These are phyloP conservation scores for Paracentrotus lividus DNA, from an alignment of 53 echinoderm and acorn worm genomes.

Conservation along the genomic window DNA sequence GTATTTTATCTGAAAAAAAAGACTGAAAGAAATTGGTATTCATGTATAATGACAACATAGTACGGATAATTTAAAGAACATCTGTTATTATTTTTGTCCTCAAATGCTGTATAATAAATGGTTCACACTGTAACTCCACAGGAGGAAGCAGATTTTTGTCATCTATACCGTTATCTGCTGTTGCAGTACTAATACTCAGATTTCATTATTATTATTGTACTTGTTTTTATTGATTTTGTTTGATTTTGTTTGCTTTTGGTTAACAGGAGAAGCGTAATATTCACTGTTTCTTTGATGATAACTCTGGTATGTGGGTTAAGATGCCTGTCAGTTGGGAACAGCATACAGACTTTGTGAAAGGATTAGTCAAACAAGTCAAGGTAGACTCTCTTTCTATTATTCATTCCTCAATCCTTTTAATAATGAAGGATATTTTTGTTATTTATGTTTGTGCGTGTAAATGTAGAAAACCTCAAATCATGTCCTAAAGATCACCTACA, in stretches of 20 bases:
- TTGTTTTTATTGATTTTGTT: background rate
- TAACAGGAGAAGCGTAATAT: conserved; percentile 95
- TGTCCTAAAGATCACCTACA: no score
- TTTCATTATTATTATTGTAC: background rate
- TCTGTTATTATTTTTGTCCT: no score
- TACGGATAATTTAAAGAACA: no score
- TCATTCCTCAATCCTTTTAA: background rate
- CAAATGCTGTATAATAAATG: no score
- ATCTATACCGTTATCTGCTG: no score
- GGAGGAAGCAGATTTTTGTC: no score
- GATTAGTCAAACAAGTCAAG: conserved; percentile 81
- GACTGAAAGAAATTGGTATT: no score
- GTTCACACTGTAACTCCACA: no score
- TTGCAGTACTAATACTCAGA: no score
- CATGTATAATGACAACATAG: no score
- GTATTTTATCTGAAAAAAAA: background rate
- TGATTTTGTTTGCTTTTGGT: background rate
- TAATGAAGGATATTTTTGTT: background rate
- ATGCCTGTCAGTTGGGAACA: conserved; percentile 97
- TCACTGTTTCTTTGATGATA: conserved; percentile 97
- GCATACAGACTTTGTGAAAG: conserved; percentile 91
- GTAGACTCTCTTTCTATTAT: conserved; percentile 36
- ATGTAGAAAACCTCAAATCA: no score
- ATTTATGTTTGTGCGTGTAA: no score
- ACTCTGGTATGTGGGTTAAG: conserved; percentile 96